Evolutionary conservation across 1,140 invertebrate genomes (phyloP).

Genomic region (Zaprionus kolodkinae): DNA sequence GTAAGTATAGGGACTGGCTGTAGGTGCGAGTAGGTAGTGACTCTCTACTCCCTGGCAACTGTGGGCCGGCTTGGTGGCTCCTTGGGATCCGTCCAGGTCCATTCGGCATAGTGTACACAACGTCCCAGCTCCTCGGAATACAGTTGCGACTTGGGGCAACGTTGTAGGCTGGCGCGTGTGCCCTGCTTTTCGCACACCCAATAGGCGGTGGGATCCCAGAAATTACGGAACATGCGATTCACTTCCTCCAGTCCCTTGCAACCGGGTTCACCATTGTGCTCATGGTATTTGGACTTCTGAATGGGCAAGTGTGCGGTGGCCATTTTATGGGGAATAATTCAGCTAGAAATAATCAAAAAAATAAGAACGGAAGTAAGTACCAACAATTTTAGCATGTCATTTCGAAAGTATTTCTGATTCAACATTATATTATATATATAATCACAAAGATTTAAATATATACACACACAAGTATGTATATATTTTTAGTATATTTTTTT

Average conservation of each 20-base stretch:
- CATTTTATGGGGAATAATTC: slow-evolving; percentile 7
- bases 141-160: slow-evolving; percentile 67
- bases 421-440: not conserved
- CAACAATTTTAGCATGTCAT: not conserved
- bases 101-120: slow-evolving; percentile 72
- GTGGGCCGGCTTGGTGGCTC: slow-evolving; percentile 78
- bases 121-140: slow-evolving; percentile 72
- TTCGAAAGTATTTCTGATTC: slow-evolving; percentile 10
- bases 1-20: slow-evolving; percentile 16
- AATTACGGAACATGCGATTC: slow-evolving; percentile 78
- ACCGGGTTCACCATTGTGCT: slow-evolving; percentile 77
- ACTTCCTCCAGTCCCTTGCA: slow-evolving; percentile 76
- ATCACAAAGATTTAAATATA: slow-evolving; percentile 10
- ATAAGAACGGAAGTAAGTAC: slow-evolving; percentile 12
- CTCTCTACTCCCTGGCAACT: slow-evolving; percentile 4
- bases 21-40: not conserved
- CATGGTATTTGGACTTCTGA: slow-evolving; percentile 65
- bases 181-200: slow-evolving; percentile 79
- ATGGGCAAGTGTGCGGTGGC: slow-evolving; percentile 64
- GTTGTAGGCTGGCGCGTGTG: slow-evolving; percentile 63
- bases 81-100: slow-evolving; percentile 77
- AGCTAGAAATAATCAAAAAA: slow-evolving; percentile 1
- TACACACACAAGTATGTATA: slow-evolving; percentile 6
- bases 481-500: slow-evolving; percentile 20
- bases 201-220: slow-evolving; percentile 80